A percentile compares a stretch with the other conserved stretches of the same genome.
Evolutionary conservation across 1,140 invertebrate species (phyloP).

Genomic region (Aphaenogaster floridana): DNA sequence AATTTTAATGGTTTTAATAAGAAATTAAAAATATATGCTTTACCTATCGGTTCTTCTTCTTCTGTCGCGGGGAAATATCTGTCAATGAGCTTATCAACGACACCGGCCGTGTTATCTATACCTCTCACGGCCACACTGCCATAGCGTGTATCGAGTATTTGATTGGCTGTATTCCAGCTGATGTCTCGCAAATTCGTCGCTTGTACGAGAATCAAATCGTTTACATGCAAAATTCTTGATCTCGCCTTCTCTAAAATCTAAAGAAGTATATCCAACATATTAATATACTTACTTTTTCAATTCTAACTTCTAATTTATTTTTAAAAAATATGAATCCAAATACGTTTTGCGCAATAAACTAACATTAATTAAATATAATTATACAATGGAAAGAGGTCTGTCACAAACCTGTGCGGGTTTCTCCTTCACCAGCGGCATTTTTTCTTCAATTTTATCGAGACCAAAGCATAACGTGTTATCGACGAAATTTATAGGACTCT

Average conservation of each 20-base stretch:
- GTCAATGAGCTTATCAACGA: constrained; percentile 89
- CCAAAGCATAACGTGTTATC: constrained; percentile 90
- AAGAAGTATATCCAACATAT: background rate
- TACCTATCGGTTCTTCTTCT: constrained; percentile 86
- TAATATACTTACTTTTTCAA: background rate
- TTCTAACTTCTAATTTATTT: background rate
- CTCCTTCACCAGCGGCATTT: constrained; percentile 90
- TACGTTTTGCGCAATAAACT: background rate
- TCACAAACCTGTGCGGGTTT: constrained; percentile 89
- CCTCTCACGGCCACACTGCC: constrained; percentile 89
- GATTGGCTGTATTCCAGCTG: constrained; percentile 91
- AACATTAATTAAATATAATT: background rate
- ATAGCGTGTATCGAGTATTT: constrained; percentile 89
- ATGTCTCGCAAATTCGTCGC: constrained; percentile 89
- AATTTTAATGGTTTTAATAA: background rate
- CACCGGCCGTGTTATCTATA: constrained; percentile 88
- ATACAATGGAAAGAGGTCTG: background rate
- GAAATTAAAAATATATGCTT: constrained; percentile 10
- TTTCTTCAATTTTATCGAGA: constrained; percentile 90
- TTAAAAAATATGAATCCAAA: background rate
- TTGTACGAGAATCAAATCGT: constrained; percentile 85
- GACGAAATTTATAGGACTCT: constrained; percentile 89
- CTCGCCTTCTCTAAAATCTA: constrained; percentile 83
- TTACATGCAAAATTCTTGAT: constrained; percentile 77
- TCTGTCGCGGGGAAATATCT: constrained; percentile 89